Percentiles rank a stretch among this genome's conserved stretches.
These are phyloP conservation scores for Chaenodraco wilsoni DNA, from an alignment of 2,797 vertebrate species.

Conservation along the genomic window DNA sequence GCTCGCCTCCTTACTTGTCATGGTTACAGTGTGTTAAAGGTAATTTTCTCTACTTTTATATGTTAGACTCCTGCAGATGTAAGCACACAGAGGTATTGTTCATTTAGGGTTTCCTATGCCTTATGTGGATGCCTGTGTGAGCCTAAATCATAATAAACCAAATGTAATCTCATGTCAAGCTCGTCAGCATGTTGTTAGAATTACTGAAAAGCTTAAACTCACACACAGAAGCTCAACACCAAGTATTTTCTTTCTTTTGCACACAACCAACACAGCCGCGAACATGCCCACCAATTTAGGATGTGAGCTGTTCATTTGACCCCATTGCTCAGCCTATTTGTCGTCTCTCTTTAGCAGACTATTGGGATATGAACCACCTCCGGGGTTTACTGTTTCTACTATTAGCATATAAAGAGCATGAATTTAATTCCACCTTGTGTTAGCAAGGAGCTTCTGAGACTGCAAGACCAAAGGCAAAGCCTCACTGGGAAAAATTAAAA, in stretches of 20 bases:
- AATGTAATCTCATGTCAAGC: conserved; percentile 10
- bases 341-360: conserved; percentile 51
- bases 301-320: conserved; percentile 60
- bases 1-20: too few species aligned
- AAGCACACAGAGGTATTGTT: neutral
- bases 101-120: neutral
- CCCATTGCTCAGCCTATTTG: conserved; percentile 55
- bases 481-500: conserved; percentile 36
- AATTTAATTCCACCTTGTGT: conserved; percentile 46
- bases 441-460: conserved; percentile 46
- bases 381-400: conserved; percentile 59
- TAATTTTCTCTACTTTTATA: neutral
- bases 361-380: conserved; percentile 61
- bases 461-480: conserved; percentile 46
- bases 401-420: conserved; percentile 74
- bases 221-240: conserved; percentile 32
- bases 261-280: conserved; percentile 15
- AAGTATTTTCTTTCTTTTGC: conserved; percentile 16
- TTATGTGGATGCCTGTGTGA: conserved; percentile 5
- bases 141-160: conserved; percentile 10
- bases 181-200: conserved; percentile 27
- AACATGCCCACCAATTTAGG: conserved; percentile 36
- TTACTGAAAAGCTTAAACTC: too few species aligned
- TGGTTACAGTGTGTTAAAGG: neutral
- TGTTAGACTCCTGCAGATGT: neutral